phyloP scores from a whole-genome alignment of 2,113 vertebrate genomes.

The Carassius gibelio region DNA sequence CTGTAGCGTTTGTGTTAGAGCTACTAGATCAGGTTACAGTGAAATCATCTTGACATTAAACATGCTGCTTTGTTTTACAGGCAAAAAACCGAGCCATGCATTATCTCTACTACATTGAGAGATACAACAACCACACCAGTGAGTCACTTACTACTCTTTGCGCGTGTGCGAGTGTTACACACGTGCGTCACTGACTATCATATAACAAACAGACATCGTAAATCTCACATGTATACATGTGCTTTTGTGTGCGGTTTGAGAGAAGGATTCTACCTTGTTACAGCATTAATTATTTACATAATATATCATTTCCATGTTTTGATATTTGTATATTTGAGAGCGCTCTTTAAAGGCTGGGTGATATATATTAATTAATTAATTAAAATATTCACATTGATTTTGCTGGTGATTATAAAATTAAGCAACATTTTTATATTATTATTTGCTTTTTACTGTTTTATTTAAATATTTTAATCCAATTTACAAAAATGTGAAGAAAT shows the following conservation, averaged over 20 bases:
- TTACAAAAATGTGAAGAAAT: not conserved
- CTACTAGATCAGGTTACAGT: not conserved
- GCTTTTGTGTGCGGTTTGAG: not conserved
- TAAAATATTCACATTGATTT: not conserved
- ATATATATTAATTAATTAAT: not conserved
- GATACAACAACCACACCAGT: conserved; percentile 89
- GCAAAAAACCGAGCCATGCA: conserved; percentile 92
- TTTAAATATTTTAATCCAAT: not conserved
- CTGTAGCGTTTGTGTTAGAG: not conserved
- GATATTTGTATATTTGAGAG: not conserved
- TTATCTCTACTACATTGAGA: conserved; percentile 85
- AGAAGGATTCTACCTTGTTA: not conserved
- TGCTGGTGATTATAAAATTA: not conserved
- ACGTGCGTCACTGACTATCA: not conserved
- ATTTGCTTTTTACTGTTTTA: not conserved
- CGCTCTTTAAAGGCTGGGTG: not conserved
- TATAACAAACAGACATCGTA: not conserved
- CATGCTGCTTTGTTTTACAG: conserved; percentile 67
- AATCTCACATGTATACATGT: not conserved
- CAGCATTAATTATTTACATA: not conserved
- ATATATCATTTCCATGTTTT: not conserved
- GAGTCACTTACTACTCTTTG: conserved; percentile 66
- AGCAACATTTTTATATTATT: not conserved
- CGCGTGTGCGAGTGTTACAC: not conserved
- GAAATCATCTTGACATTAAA: not conserved